Conservation (phyloP, 2,113 vertebrate genomes). For the Jacana jacana region DNA sequence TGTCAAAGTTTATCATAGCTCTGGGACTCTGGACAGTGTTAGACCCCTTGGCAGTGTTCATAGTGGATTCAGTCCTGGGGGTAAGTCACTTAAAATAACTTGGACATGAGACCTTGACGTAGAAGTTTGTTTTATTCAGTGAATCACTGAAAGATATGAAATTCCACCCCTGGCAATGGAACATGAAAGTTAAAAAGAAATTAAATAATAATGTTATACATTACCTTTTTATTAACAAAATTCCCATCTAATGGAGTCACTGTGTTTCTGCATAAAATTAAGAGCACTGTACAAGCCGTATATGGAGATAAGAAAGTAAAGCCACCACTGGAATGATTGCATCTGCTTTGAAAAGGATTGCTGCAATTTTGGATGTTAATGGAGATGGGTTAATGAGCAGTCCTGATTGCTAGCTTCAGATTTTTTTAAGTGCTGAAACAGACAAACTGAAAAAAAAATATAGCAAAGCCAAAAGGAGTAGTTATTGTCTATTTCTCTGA, state of each 20-base stretch:
- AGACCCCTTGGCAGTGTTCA: slow-evolving; percentile 91
- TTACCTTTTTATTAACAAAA: slow-evolving; percentile 53
- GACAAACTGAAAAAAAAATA: not conserved
- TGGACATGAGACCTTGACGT: slow-evolving; percentile 80
- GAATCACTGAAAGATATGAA: slow-evolving; percentile 52
- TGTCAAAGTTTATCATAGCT: slow-evolving; percentile 96
- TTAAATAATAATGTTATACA: slow-evolving; percentile 55
- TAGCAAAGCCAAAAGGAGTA: not conserved
- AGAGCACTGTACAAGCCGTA: slow-evolving; percentile 14
- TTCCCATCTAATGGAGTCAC: slow-evolving; percentile 35
- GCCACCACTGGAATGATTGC: not conserved
- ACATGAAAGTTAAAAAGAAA: slow-evolving; percentile 57
- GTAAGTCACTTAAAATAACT: slow-evolving; percentile 98
- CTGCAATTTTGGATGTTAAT: slow-evolving; percentile 23
- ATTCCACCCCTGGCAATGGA: slow-evolving; percentile 49
- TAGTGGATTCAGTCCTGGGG: slow-evolving; percentile 93
- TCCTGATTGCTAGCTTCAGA: slow-evolving; percentile 8
- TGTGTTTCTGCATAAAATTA: slow-evolving; percentile 48
- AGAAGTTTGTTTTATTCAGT: slow-evolving; percentile 83
- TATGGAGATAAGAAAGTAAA: slow-evolving; percentile 38
- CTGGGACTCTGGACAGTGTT: slow-evolving; percentile 94
- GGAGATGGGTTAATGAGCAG: not conserved
- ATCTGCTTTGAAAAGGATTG: slow-evolving; percentile 28
- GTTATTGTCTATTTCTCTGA: not conserved
- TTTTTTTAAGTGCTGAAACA: not conserved